phyloP scores from a whole-genome alignment of 2,797 vertebrate genomes.

The Pelobates cultripes region DNA sequence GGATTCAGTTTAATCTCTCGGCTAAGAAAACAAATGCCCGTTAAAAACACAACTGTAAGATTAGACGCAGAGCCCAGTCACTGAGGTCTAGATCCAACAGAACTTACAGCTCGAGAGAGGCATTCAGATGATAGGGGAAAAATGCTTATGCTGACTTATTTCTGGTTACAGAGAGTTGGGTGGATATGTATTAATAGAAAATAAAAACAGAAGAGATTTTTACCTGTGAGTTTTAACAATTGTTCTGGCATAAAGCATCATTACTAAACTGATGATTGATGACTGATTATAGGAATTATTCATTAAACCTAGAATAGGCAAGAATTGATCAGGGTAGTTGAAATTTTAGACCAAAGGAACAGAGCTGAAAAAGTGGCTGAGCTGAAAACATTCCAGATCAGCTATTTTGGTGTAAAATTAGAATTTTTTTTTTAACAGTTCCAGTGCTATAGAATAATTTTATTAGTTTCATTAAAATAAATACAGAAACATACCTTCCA shows the following conservation, averaged over 20 bases:
- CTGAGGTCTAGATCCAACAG: conserved; percentile 18
- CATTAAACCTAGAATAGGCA: too few species aligned
- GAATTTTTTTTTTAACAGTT: too few species aligned
- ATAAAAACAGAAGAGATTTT: neutral
- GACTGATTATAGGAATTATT: too few species aligned
- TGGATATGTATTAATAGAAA: neutral
- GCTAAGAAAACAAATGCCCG: conserved; percentile 48
- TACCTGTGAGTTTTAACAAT: too few species aligned
- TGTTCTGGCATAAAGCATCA: neutral
- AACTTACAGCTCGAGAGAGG: conserved; percentile 15
- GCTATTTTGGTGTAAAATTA: too few species aligned
- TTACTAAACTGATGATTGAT: neutral
- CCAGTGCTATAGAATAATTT: too few species aligned
- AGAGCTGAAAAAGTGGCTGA: too few species aligned
- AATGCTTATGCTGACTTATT: conserved; percentile 32
- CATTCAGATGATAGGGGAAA: conserved; percentile 21
- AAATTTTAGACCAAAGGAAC: too few species aligned
- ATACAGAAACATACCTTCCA: too few species aligned
- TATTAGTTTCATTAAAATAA: too few species aligned
- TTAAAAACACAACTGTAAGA: conserved; percentile 50
- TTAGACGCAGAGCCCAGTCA: conserved; percentile 29
- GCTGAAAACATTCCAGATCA: too few species aligned
- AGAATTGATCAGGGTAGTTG: too few species aligned
- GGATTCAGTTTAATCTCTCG: conserved; percentile 49
- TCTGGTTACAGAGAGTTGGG: conserved; percentile 1